Conservation (phyloP, 2,113 vertebrate genomes). For the Ovis canadensis region DNA sequence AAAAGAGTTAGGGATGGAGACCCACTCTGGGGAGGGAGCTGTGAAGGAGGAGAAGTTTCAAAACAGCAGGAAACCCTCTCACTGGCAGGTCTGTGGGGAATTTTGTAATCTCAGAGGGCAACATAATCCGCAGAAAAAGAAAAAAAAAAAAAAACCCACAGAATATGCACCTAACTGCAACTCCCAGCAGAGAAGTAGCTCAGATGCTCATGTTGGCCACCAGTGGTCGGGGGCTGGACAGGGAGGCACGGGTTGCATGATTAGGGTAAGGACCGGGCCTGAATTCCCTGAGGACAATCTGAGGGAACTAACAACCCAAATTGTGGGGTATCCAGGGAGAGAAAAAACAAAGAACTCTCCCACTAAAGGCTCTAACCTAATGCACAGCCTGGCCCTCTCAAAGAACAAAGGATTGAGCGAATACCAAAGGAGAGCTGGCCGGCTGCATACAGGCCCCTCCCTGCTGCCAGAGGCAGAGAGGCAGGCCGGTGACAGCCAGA, state of each 20-base stretch:
- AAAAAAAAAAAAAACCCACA: not conserved
- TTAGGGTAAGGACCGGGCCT: not conserved
- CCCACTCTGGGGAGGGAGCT: fast-evolving
- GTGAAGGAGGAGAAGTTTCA: not conserved
- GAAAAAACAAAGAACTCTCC: not conserved
- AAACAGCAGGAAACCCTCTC: not conserved
- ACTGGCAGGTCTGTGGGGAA: not conserved
- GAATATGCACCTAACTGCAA: not conserved
- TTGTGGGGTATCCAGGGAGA: not conserved
- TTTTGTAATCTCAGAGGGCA: not conserved
- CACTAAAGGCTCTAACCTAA: not conserved
- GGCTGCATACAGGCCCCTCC: not conserved
- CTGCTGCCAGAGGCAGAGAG: not conserved
- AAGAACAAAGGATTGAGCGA: not conserved
- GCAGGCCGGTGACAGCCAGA: not conserved
- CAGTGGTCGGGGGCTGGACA: fast-evolving
- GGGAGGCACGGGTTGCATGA: fast-evolving
- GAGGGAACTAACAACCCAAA: not conserved
- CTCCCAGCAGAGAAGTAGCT: not conserved
- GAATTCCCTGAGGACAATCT: not conserved
- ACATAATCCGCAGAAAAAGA: not conserved
- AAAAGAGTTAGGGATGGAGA: not conserved
- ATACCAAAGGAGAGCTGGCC: not conserved
- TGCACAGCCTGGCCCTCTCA: not conserved
- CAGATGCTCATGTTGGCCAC: not conserved